Evolutionary conservation across 2,113 vertebrate species (phyloP).

Genomic region (Scolopax mira): DNA sequence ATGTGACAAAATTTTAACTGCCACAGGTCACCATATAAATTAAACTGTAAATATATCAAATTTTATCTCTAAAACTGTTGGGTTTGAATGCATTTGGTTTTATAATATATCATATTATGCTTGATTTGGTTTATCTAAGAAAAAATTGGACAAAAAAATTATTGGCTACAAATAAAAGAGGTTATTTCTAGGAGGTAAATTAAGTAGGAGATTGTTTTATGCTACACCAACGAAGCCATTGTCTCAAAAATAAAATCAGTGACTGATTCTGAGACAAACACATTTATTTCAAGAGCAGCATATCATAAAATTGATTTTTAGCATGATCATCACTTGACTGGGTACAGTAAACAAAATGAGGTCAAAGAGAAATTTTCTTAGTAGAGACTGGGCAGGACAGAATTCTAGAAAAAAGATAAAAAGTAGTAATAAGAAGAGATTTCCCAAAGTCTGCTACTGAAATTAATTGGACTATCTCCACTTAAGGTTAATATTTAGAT

Average conservation of each 20-base stretch:
- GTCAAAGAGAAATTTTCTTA: background rate
- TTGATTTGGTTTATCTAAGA: background rate
- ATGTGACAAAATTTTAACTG: background rate
- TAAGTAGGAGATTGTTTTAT: background rate
- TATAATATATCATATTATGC: too few species aligned
- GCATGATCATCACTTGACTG: background rate
- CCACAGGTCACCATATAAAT: background rate
- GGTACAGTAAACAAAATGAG: background rate
- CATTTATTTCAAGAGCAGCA: background rate
- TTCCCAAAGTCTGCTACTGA: background rate
- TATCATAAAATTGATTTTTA: background rate
- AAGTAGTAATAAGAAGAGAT: background rate
- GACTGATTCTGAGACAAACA: background rate
- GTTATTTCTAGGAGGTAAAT: background rate
- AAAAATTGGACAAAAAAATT: background rate
- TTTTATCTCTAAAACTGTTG: background rate
- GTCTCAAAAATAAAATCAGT: background rate
- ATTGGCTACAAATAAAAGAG: background rate
- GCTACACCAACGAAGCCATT: background rate
- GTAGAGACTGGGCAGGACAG: background rate
- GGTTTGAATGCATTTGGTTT: background rate
- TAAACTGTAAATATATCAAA: background rate
- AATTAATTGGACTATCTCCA: background rate
- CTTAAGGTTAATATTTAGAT: background rate
- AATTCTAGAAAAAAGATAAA: background rate